phyloP scores from a whole-genome alignment of 2,113 vertebrate species.

The Sebastes schlegelii region DNA sequence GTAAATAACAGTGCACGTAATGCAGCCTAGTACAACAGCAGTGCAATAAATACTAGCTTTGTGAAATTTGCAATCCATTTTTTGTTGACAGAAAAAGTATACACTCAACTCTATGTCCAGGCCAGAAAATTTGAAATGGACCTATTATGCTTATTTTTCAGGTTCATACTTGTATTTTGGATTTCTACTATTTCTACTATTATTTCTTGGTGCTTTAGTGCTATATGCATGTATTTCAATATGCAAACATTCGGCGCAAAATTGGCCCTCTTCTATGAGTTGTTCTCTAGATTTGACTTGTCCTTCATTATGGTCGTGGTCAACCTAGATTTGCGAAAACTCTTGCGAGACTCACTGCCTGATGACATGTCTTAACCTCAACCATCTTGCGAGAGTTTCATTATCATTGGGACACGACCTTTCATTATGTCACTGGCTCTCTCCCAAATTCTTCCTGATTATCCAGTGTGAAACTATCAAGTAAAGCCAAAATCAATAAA shows the following conservation, averaged over 20 bases:
- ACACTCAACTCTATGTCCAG: not conserved
- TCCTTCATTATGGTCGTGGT: not conserved
- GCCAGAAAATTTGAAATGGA: not conserved
- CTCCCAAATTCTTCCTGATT: not conserved
- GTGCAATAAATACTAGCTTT: not conserved
- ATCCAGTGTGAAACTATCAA: not conserved
- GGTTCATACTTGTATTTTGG: too few species aligned
- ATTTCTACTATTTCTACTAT: too few species aligned
- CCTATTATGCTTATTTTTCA: too few species aligned
- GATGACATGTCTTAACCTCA: too few species aligned
- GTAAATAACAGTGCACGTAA: not conserved
- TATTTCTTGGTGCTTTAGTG: not conserved
- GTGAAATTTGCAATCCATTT: not conserved
- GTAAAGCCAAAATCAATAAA: constrained; percentile 11
- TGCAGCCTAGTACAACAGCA: not conserved
- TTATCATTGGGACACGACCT: too few species aligned
- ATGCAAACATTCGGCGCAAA: not conserved
- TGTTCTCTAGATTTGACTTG: not conserved
- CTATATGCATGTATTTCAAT: not conserved
- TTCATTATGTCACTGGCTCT: not conserved
- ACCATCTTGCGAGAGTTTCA: too few species aligned
- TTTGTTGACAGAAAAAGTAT: not conserved
- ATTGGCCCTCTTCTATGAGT: not conserved
- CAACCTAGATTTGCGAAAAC: too few species aligned
- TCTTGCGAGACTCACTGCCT: too few species aligned